Evolutionary conservation across 1,140 invertebrate species (phyloP).

Genomic region (Delia radicum): DNA sequence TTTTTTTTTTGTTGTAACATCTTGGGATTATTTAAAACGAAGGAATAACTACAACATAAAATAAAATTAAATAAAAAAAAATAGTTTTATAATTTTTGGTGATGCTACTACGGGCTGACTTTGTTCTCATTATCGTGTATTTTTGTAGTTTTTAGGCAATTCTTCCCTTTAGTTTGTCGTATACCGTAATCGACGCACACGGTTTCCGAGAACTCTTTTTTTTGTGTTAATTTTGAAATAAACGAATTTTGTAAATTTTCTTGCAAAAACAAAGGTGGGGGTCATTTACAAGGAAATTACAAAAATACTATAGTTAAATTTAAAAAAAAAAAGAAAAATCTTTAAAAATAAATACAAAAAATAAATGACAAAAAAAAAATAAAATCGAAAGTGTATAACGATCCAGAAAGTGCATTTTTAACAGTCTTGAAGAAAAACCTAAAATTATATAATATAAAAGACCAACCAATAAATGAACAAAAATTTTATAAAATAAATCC

Average conservation of each 20-base stretch:
- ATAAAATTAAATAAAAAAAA: background rate
- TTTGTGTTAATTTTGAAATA: background rate
- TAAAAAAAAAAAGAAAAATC: background rate
- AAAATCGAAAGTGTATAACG: background rate
- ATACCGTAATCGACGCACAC: constrained; percentile 20
- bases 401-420: background rate
- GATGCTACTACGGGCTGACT: background rate
- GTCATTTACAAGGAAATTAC: background rate
- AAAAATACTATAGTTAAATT: background rate
- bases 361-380: background rate
- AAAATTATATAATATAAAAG: background rate
- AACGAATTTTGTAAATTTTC: constrained; percentile 7
- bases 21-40: background rate
- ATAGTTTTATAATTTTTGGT: constrained; percentile 12
- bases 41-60: background rate
- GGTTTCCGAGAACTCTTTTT: constrained; percentile 15
- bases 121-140: constrained; percentile 14
- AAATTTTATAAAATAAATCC: no score
- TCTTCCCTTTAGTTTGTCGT: constrained; percentile 25
- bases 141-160: constrained; percentile 5
- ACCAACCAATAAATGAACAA: background rate
- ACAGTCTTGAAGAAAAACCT: background rate
- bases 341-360: background rate
- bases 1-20: background rate
- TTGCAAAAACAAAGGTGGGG: background rate